Percentiles rank a stretch among this genome's conserved stretches.
Evolutionary conservation across 2,113 vertebrate genomes (phyloP).

Genomic region (Erythrocercus mccallii): DNA sequence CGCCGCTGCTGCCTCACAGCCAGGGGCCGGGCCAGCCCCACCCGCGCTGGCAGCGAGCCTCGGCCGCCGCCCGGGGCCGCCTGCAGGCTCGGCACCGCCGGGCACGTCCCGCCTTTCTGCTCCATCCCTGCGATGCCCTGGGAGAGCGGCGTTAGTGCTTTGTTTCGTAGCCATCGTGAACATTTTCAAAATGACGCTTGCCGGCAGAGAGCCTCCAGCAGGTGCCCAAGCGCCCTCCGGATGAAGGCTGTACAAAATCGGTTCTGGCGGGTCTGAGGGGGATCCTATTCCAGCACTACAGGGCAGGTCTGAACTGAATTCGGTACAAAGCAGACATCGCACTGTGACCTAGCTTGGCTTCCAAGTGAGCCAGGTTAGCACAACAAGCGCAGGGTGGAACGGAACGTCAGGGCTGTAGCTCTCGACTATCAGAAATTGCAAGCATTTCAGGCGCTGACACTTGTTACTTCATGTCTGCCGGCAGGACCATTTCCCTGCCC

Average conservation of each 20-base stretch:
- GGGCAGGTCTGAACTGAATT: not conserved
- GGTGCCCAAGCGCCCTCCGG: not conserved
- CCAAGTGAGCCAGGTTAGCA: not conserved
- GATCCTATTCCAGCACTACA: not conserved
- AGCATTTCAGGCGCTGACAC: not conserved
- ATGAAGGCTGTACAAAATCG: not conserved
- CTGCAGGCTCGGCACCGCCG: not conserved
- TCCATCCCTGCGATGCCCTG: fast-evolving
- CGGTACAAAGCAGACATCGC: not conserved
- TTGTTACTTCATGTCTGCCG: not conserved
- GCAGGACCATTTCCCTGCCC: not conserved
- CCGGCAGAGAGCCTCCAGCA: not conserved
- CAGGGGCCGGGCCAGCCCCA: constrained; percentile 4
- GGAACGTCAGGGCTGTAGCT: not conserved
- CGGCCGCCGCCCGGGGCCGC: not conserved
- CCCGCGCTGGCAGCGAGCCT: not conserved
- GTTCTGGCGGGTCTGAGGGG: not conserved
- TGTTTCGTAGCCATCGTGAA: too few species aligned
- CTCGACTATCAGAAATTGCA: fast-evolving
- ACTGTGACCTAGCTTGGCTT: too few species aligned
- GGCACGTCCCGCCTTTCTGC: too few species aligned
- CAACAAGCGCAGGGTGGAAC: not conserved
- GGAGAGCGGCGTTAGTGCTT: fast-evolving
- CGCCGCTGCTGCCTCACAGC: not conserved
- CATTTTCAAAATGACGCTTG: not conserved